Conservation (phyloP, 1,140 invertebrate genomes). For the Zaprionus lachaisei region DNA sequence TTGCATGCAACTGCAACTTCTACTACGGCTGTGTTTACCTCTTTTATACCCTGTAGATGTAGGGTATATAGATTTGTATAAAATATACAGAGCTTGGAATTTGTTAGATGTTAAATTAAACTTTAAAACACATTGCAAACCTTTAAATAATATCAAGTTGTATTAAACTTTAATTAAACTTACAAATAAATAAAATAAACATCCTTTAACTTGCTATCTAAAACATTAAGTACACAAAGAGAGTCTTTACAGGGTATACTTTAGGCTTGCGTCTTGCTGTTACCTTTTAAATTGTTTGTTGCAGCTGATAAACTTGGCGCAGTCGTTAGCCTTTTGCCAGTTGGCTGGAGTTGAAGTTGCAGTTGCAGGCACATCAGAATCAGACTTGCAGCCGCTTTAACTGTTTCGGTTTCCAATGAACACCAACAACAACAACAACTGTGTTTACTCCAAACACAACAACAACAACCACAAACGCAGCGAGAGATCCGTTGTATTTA, state of each 20-base stretch:
- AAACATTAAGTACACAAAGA: too few relatives aligned
- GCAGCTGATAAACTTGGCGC: constrained; percentile 52
- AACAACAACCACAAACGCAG: constrained; percentile 31
- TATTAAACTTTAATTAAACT: not conserved
- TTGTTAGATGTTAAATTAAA: too few relatives aligned
- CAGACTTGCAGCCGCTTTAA: constrained; percentile 68
- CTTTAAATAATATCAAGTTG: too few relatives aligned
- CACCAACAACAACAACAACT: constrained; percentile 19
- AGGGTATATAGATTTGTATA: not conserved
- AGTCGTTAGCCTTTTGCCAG: constrained; percentile 47
- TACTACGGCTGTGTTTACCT: not conserved
- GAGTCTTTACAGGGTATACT: not conserved
- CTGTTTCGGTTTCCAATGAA: constrained; percentile 64
- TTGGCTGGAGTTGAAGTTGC: constrained; percentile 36
- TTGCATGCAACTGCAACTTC: constrained; percentile 31
- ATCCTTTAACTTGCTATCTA: too few relatives aligned
- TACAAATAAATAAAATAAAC: not conserved
- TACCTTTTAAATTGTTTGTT: constrained; percentile 45
- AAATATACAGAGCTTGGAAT: not conserved
- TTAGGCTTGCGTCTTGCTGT: not conserved
- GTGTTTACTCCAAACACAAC: constrained; percentile 10
- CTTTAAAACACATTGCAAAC: too few relatives aligned
- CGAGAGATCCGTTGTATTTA: constrained; percentile 61
- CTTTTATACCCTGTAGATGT: constrained; percentile 11
- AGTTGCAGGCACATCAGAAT: constrained; percentile 47